Evolutionary conservation across 2,113 vertebrate genomes (phyloP).

Genomic region (Amphiprion percula): DNA sequence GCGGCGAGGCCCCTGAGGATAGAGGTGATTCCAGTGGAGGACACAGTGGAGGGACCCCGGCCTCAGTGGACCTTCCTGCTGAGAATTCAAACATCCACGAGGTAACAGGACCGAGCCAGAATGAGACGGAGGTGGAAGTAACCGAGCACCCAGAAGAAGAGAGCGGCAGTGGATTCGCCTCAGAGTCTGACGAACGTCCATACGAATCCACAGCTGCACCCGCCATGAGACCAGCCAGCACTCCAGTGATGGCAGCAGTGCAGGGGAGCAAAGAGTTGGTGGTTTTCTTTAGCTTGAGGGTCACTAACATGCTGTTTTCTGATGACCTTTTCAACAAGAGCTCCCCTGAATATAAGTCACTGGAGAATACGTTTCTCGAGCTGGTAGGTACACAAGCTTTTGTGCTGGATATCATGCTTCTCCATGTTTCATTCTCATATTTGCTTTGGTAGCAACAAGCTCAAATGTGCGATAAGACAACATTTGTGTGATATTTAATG

Average conservation of each 20-base stretch:
- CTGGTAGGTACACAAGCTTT: slow-evolving; percentile 90
- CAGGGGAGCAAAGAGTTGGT: slow-evolving; percentile 89
- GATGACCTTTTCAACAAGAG: slow-evolving; percentile 94
- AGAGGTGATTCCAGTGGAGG: slow-evolving; percentile 24
- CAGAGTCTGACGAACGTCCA: slow-evolving; percentile 58
- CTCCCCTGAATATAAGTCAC: slow-evolving; percentile 90
- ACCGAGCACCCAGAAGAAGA: slow-evolving; percentile 56
- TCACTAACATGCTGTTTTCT: slow-evolving; percentile 95
- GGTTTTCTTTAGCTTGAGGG: slow-evolving; percentile 95
- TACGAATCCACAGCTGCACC: slow-evolving; percentile 80
- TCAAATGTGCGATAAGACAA: slow-evolving; percentile 16
- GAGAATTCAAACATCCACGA: slow-evolving; percentile 46
- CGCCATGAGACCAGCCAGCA: slow-evolving; percentile 81
- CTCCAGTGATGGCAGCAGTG: slow-evolving; percentile 82
- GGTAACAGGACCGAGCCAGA: slow-evolving; percentile 42
- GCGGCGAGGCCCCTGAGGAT: slow-evolving; percentile 20
- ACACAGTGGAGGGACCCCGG: slow-evolving; percentile 11
- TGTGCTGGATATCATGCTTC: slow-evolving; percentile 66
- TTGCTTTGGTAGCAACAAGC: slow-evolving; percentile 60
- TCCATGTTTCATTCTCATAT: slow-evolving; percentile 69
- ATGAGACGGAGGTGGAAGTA: slow-evolving; percentile 3
- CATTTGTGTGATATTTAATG: not conserved
- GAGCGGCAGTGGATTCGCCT: slow-evolving; percentile 70
- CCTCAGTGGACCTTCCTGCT: slow-evolving; percentile 13
- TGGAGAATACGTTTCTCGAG: slow-evolving; percentile 93